phyloP scores from a whole-genome alignment of 1,140 invertebrate species.

The Riptortus pedestris region DNA sequence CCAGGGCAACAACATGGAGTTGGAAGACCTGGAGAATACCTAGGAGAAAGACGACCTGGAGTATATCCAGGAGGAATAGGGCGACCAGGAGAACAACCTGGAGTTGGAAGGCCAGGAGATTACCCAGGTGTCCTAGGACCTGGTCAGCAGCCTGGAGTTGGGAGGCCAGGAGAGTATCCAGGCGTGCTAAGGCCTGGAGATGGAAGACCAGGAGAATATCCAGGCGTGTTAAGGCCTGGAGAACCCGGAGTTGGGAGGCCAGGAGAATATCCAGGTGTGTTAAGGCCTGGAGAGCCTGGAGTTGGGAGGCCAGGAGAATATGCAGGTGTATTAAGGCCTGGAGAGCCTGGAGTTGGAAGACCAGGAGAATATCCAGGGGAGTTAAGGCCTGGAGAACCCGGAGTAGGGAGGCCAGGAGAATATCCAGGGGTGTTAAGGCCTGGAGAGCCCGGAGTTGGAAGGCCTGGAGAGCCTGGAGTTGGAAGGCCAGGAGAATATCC shows the following conservation, averaged over 20 bases:
- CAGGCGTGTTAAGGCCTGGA: slow-evolving; percentile 11
- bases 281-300: slow-evolving; percentile 19
- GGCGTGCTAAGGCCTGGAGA: slow-evolving; percentile 23
- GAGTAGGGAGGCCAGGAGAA: slow-evolving; percentile 25
- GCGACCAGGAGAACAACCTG: slow-evolving; percentile 27
- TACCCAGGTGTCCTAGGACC: slow-evolving; percentile 11
- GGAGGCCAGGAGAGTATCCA: slow-evolving; percentile 25
- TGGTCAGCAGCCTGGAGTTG: slow-evolving; percentile 26
- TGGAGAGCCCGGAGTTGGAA: slow-evolving; percentile 26
- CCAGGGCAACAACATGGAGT: slow-evolving; percentile 20
- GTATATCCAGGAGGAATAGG: slow-evolving; percentile 25
- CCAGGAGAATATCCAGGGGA: slow-evolving; percentile 22
- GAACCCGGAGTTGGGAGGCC: slow-evolving; percentile 24
- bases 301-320: slow-evolving; percentile 19
- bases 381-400: slow-evolving; percentile 19
- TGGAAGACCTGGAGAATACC: slow-evolving; percentile 27
- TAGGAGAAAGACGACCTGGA: slow-evolving; percentile 23
- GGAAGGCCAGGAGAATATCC: slow-evolving; percentile 16
- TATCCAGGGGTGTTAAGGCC: slow-evolving; percentile 23
- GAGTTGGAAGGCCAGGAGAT: slow-evolving; percentile 23
- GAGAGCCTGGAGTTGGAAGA: slow-evolving; percentile 20
- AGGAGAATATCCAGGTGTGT: slow-evolving; percentile 25
- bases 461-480: slow-evolving; percentile 22
- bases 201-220: slow-evolving; percentile 25
- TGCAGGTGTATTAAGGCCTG: slow-evolving; percentile 17